These are phyloP conservation scores for Hydriomena furcata DNA, from an alignment of 2,888 invertebrate species.

Conservation along the genomic window DNA sequence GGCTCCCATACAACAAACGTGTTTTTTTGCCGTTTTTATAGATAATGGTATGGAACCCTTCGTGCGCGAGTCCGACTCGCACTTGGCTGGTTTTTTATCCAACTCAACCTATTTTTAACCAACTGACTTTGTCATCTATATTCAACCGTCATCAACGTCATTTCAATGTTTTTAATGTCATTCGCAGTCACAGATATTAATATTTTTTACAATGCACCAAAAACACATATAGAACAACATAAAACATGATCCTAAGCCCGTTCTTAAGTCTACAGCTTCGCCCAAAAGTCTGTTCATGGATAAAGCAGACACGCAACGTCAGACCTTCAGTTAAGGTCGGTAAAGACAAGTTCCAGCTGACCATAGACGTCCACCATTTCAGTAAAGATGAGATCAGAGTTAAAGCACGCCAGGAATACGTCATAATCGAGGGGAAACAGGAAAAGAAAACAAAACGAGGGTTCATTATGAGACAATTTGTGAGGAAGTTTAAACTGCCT, in stretches of 20 bases:
- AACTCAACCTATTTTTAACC: no score
- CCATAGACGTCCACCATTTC: constrained; percentile 59
- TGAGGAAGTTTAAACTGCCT: constrained; percentile 65
- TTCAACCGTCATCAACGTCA: no score
- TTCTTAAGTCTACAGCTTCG: constrained; percentile 32
- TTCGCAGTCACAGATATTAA: neutral
- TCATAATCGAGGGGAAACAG: constrained; percentile 70
- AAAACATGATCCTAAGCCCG: constrained; percentile 35
- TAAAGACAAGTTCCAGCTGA: constrained; percentile 62
- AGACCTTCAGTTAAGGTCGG: constrained; percentile 57
- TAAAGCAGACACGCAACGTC: constrained; percentile 47
- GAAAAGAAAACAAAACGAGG: constrained; percentile 59
- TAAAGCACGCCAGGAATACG: constrained; percentile 61
- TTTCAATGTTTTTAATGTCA: neutral
- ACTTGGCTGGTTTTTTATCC: no score
- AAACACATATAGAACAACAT: neutral
- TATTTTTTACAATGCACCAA: neutral
- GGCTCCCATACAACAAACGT: no score
- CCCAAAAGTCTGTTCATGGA: constrained; percentile 36
- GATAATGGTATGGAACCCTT: no score
- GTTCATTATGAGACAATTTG: constrained; percentile 55
- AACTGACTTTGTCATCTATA: no score
- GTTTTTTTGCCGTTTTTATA: no score
- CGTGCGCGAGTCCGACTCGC: no score
- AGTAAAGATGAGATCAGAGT: constrained; percentile 64